Percentiles rank a stretch among this genome's conserved stretches.
Conservation (phyloP, 1,140 invertebrate species). For the Dendrolimus kikuchii region DNA sequence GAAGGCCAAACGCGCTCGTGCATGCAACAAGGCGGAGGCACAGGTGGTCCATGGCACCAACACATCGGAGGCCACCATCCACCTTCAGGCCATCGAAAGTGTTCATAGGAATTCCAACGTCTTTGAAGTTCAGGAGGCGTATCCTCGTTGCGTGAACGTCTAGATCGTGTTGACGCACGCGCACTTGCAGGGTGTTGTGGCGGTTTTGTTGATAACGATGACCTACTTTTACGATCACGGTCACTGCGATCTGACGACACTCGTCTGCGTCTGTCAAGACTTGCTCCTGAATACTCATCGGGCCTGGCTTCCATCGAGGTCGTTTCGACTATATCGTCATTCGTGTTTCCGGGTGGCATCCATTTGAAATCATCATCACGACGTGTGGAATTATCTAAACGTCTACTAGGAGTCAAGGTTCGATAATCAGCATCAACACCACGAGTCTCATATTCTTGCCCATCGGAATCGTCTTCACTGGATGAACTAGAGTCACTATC, state of each 20-base stretch:
- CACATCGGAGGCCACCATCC: slow-evolving; percentile 78
- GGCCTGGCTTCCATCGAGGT: slow-evolving; percentile 31
- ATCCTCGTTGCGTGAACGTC: slow-evolving; percentile 43
- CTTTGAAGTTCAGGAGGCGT: slow-evolving; percentile 55
- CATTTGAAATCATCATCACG: slow-evolving; percentile 76
- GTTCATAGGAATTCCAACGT: slow-evolving; percentile 68
- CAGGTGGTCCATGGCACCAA: slow-evolving; percentile 58
- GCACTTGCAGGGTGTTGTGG: slow-evolving; percentile 59
- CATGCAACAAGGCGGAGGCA: slow-evolving; percentile 56
- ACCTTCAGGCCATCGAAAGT: slow-evolving; percentile 62
- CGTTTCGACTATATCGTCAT: slow-evolving; percentile 48
- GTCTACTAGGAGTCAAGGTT: slow-evolving; percentile 52
- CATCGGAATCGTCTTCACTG: slow-evolving; percentile 55
- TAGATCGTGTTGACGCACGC: slow-evolving; percentile 54
- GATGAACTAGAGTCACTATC: slow-evolving; percentile 55
- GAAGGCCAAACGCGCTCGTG: slow-evolving; percentile 58
- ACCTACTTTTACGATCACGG: slow-evolving; percentile 73
- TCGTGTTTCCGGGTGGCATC: slow-evolving; percentile 61
- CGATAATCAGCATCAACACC: slow-evolving; percentile 43
- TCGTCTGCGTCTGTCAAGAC: slow-evolving; percentile 70
- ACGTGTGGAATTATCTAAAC: slow-evolving; percentile 64
- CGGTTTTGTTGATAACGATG: slow-evolving; percentile 67
- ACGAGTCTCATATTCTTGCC: slow-evolving; percentile 41
- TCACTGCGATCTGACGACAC: slow-evolving; percentile 45
- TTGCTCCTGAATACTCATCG: slow-evolving; percentile 58